Percentiles rank a stretch among this genome's conserved stretches.
Evolutionary conservation across 2,113 vertebrate genomes (phyloP).

Genomic region (Tympanuchus pallidicinctus): DNA sequence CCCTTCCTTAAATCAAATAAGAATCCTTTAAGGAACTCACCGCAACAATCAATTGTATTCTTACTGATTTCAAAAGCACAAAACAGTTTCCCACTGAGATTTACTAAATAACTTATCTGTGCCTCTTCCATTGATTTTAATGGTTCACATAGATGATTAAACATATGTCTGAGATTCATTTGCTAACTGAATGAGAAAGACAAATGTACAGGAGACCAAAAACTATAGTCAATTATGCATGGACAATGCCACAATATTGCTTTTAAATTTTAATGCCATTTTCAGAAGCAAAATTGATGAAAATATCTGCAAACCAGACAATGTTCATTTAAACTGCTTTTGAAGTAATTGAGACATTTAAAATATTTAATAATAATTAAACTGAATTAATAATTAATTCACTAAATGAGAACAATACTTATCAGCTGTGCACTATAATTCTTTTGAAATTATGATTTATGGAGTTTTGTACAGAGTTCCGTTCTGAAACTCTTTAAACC

Average conservation of each 20-base stretch:
- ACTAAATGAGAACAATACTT: constrained; percentile 16
- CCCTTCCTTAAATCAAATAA: neutral
- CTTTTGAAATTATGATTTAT: constrained; percentile 50
- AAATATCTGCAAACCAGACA: neutral
- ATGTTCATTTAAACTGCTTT: neutral
- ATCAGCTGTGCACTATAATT: constrained; percentile 25
- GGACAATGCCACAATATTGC: neutral
- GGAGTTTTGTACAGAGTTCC: neutral
- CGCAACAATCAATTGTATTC: neutral
- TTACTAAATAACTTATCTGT: neutral
- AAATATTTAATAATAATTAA: constrained; percentile 39
- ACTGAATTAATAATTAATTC: constrained; percentile 38
- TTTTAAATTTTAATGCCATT: neutral
- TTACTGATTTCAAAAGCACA: neutral
- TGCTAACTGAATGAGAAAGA: neutral
- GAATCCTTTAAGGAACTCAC: neutral
- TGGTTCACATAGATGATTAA: neutral
- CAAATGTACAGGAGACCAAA: neutral
- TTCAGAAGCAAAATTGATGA: neutral
- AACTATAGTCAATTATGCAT: neutral
- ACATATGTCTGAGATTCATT: neutral
- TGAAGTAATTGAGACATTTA: constrained; percentile 21
- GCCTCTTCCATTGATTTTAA: neutral
- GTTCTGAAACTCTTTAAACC: constrained; percentile 15
- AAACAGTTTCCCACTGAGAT: neutral